phyloP scores from a whole-genome alignment of 2,888 invertebrate genomes.

The Habrosyne pyritoides region DNA sequence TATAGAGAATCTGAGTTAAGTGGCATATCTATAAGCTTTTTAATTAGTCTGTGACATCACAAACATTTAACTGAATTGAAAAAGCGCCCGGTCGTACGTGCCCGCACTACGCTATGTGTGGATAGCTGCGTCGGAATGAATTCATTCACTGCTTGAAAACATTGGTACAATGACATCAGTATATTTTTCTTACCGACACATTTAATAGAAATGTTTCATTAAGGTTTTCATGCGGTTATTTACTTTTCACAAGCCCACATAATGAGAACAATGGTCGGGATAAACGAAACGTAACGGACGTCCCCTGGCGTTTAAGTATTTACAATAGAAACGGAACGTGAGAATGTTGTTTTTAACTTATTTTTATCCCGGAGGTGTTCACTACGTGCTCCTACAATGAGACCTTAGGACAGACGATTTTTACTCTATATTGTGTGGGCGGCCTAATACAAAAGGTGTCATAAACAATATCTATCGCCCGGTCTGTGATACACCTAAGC shows the following conservation, averaged over 20 bases:
- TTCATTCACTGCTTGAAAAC: slow-evolving; percentile 53
- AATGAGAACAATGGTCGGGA: slow-evolving; percentile 71
- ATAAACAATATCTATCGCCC: slow-evolving; percentile 69
- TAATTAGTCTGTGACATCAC: slow-evolving; percentile 34
- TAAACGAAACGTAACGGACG: slow-evolving; percentile 73
- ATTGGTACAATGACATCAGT: slow-evolving; percentile 46
- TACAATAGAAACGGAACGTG: slow-evolving; percentile 76
- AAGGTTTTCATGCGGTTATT: slow-evolving; percentile 60
- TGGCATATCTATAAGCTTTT: slow-evolving; percentile 2
- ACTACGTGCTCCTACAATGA: slow-evolving; percentile 71
- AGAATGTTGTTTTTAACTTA: slow-evolving; percentile 72
- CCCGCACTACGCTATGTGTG: slow-evolving; percentile 52
- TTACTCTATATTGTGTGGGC: slow-evolving; percentile 66
- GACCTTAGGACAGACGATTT: slow-evolving; percentile 56
- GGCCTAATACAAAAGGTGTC: slow-evolving; percentile 67
- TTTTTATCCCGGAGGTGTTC: slow-evolving; percentile 57
- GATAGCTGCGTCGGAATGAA: slow-evolving; percentile 44
- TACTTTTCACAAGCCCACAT: slow-evolving; percentile 70
- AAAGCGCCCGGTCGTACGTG: slow-evolving; percentile 64
- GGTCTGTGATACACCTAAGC: slow-evolving; percentile 62
- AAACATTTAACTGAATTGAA: slow-evolving; percentile 52
- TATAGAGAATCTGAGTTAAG: too few species aligned
- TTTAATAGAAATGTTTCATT: slow-evolving; percentile 51
- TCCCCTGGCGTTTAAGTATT: slow-evolving; percentile 62
- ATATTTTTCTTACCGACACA: slow-evolving; percentile 32